These are phyloP conservation scores for Anaspis maculata DNA, from an alignment of 2,888 invertebrate species.

Conservation along the genomic window DNA sequence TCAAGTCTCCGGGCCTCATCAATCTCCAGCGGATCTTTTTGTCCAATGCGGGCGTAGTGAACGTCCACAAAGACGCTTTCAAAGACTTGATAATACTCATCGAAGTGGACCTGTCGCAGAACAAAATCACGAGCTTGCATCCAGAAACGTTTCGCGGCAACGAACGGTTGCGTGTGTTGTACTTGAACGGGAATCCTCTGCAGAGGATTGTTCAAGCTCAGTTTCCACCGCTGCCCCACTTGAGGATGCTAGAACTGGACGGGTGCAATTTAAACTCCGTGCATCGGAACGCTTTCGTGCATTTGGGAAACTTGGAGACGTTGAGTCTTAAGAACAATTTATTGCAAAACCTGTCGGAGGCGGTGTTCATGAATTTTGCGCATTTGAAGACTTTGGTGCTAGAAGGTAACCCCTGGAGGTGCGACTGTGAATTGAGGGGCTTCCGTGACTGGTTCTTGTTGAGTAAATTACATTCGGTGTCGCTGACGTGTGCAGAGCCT, in stretches of 20 bases:
- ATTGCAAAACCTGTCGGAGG: conserved; percentile 59
- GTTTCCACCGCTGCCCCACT: conserved; percentile 73
- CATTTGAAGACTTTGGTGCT: conserved; percentile 73
- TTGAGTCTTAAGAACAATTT: conserved; percentile 76
- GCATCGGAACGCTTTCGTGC: conserved; percentile 68
- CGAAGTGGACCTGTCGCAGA: conserved; percentile 80
- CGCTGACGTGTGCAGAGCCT: conserved; percentile 67
- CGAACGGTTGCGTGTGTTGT: conserved; percentile 68
- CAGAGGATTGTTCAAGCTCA: conserved; percentile 63
- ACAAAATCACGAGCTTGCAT: conserved; percentile 65
- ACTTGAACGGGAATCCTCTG: conserved; percentile 76
- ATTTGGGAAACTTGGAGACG: conserved; percentile 63
- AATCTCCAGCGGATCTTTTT: conserved; percentile 80
- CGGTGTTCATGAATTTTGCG: conserved; percentile 61
- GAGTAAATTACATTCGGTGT: conserved; percentile 63
- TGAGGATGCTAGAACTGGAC: conserved; percentile 72
- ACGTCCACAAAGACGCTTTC: conserved; percentile 78
- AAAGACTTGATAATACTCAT: conserved; percentile 75
- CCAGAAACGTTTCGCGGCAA: conserved; percentile 78
- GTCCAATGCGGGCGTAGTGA: conserved; percentile 64
- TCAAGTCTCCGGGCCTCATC: conserved; percentile 67
- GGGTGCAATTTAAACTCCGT: conserved; percentile 69
- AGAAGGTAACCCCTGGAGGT: conserved; percentile 83
- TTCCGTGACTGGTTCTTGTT: conserved; percentile 78
- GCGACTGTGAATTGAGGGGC: conserved; percentile 77